These are phyloP conservation scores for Creontiades dilutus DNA, from an alignment of 2,888 invertebrate genomes.

Conservation along the genomic window DNA sequence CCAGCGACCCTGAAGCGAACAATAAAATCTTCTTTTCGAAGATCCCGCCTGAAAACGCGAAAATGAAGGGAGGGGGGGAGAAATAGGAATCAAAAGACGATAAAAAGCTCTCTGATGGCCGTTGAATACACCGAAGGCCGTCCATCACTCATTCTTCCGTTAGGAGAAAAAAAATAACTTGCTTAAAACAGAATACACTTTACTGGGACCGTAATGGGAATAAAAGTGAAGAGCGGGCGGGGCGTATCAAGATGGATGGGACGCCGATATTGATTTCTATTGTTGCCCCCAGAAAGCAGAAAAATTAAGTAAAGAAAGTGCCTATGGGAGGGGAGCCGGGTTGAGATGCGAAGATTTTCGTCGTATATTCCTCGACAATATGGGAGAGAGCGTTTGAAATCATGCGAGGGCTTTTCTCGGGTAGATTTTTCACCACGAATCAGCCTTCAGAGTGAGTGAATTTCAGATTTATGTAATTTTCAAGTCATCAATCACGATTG, in stretches of 20 bases:
- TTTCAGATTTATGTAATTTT: no score
- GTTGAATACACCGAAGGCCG: neutral
- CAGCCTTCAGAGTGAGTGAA: no score
- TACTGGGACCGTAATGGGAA: neutral
- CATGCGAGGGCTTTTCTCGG: no score
- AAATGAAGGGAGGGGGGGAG: neutral
- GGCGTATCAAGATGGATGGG: constrained; percentile 1
- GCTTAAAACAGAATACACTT: neutral
- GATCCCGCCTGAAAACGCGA: neutral
- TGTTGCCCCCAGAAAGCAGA: neutral
- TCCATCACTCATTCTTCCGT: neutral
- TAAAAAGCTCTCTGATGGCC: neutral
- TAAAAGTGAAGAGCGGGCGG: neutral
- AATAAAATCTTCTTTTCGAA: neutral
- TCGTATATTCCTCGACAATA: no score
- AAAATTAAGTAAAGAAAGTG: neutral
- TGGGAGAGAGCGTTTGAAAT: no score
- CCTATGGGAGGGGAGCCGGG: neutral
- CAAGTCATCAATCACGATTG: no score
- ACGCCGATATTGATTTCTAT: neutral
- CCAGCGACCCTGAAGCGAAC: neutral
- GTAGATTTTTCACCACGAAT: no score
- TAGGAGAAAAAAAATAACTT: neutral
- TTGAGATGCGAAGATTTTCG: no score
- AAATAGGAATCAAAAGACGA: neutral